Evolutionary conservation across 2,888 invertebrate genomes (phyloP), one percentile per base, ranked within the genome.

Genomic region (Drosophila aldrichi): DNA sequence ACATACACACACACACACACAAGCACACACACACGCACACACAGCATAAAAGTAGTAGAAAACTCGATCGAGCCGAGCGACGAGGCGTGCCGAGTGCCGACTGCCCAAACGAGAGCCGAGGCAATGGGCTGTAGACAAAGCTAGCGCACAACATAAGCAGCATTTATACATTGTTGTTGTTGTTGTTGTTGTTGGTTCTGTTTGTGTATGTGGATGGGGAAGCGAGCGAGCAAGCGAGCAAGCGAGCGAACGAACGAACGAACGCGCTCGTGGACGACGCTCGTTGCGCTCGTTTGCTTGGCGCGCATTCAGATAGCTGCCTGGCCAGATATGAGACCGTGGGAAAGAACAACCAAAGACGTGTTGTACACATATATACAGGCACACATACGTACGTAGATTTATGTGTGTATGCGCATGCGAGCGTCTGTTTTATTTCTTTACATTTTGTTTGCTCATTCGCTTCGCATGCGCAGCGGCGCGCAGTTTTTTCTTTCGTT

Each of bases 261-360:
- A 62, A 41, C 65, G 69, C 68, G 66, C 69, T 69, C 68, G 63
- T 65, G 71, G 64, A 58, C 71, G 65, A 64, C 66, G 72, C 73
- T 77, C 73, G 73, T 75, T 71, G 75, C 74, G 77, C 71, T 78
- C 70, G 84, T 77, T 71, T 75, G 78, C 77, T 75, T 83, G 71
- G 81, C 83, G 85, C 83, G 83, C 81, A 83, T 79, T 84, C 84
- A 80, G 79, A 69, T 81, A 81, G 81, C 85, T 72, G 87, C 81
- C 82, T 85, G 87, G 90, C 90, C 90, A 92, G 92, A 92, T 92
- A 92, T 92, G 91, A 92, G 91, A 92, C 92, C 92, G 92, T 92
- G 92, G 92, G 92, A 92, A 92, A 91, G 92, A 92, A 91, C 90
- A 90, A 89, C 90, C 88, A 90, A 90, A 91, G 90, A 90, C 89